Evolutionary conservation across 2,113 vertebrate genomes (phyloP).

Genomic region (Oreochromis aureus): DNA sequence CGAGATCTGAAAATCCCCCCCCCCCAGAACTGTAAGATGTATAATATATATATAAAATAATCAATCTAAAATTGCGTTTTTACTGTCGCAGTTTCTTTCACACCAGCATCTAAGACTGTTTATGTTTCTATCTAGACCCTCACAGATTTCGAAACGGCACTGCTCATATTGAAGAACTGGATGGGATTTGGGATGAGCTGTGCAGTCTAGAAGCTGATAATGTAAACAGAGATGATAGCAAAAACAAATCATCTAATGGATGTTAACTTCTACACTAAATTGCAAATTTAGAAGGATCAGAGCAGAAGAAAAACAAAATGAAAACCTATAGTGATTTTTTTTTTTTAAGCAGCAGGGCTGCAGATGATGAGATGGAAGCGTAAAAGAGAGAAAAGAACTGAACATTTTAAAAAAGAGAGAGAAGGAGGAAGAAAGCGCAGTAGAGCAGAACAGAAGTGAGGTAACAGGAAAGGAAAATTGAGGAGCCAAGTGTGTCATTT

Average conservation of each 20-base stretch:
- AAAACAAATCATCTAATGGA: slow-evolving; percentile 1
- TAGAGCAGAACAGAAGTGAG: slow-evolving; percentile 48
- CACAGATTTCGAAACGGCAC: not conserved
- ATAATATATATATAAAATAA: not conserved
- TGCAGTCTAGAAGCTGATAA: not conserved
- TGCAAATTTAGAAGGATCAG: not conserved
- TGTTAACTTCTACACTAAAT: slow-evolving; percentile 2
- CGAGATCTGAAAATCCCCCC: not conserved
- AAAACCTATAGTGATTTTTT: not conserved
- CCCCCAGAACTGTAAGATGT: not conserved
- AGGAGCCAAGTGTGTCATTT: slow-evolving; percentile 31
- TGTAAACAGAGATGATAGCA: not conserved
- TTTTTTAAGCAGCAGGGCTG: not conserved
- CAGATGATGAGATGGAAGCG: not conserved
- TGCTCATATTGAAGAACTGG: not conserved
- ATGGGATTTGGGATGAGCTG: not conserved
- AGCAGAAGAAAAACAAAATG: not conserved
- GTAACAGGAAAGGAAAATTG: slow-evolving; percentile 44
- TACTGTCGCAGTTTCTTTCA: not conserved
- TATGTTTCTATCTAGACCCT: not conserved
- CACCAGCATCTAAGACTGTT: not conserved
- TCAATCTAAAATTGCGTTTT: not conserved
- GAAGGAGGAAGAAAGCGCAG: not conserved
- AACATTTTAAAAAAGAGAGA: not conserved
- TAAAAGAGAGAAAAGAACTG: not conserved